Percentiles rank a stretch among this genome's conserved stretches.
phyloP scores from a whole-genome alignment of 1,140 invertebrate genomes.

The Myzus persicae region DNA sequence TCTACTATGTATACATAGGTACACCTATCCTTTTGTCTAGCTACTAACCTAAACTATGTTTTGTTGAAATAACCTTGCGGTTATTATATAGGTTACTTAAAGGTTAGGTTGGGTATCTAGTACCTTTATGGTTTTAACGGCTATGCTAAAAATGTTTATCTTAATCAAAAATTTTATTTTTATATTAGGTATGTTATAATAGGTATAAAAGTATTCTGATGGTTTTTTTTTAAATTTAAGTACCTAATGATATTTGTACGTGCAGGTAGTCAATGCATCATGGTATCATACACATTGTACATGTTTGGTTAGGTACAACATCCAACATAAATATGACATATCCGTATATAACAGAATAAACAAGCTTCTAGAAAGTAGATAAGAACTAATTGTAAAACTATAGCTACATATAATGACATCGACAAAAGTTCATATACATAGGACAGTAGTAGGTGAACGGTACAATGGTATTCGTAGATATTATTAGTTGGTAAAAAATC shows the following conservation, averaged over 20 bases:
- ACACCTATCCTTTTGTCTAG: neutral
- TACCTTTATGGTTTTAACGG: neutral
- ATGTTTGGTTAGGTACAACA: neutral
- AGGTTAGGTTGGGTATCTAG: too few relatives aligned
- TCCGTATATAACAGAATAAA: too few relatives aligned
- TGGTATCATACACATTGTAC: neutral
- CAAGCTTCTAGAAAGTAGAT: neutral
- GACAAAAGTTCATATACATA: neutral
- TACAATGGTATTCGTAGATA: too few relatives aligned
- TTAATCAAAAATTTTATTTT: neutral
- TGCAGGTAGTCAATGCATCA: neutral
- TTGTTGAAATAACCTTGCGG: neutral
- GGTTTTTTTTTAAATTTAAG: neutral
- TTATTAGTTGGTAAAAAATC: too few relatives aligned
- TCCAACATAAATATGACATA: neutral
- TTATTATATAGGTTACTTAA: neutral
- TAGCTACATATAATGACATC: too few relatives aligned
- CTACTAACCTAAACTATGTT: neutral
- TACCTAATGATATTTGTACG: neutral
- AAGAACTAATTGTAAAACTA: neutral
- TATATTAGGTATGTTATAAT: neutral
- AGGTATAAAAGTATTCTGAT: neutral
- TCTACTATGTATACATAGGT: neutral
- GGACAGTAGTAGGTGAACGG: too few relatives aligned
- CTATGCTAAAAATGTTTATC: neutral